Percentiles rank a stretch among this genome's conserved stretches.
Conservation (phyloP, 2,797 vertebrate genomes). For the Anableps anableps region DNA sequence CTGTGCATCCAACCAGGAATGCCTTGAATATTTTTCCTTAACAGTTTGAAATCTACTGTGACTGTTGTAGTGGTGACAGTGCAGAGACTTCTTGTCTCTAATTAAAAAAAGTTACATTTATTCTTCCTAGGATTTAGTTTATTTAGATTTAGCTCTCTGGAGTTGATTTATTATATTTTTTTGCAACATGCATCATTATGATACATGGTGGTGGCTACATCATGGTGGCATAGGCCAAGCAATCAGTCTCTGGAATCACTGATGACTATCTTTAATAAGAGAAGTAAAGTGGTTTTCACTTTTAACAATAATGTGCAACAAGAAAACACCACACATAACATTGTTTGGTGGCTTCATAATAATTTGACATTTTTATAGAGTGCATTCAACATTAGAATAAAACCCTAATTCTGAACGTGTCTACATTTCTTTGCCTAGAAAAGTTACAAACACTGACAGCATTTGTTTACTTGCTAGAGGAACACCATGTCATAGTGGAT, state of each 20-base stretch:
- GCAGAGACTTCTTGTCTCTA: background rate
- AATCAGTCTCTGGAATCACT: background rate
- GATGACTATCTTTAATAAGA: background rate
- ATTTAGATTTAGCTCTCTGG: background rate
- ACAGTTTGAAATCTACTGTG: background rate
- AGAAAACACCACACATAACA: background rate
- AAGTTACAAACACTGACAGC: background rate
- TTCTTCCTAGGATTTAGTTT: background rate
- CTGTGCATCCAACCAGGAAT: slow-evolving; percentile 12
- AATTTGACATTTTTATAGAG: background rate
- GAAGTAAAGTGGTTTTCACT: background rate
- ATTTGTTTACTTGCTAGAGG: background rate
- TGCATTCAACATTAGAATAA: background rate
- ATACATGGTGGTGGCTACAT: background rate
- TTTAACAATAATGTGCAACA: background rate
- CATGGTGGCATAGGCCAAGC: background rate
- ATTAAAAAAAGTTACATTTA: no score
- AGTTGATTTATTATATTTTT: background rate
- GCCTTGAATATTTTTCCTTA: slow-evolving; percentile 6
- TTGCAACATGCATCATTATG: background rate
- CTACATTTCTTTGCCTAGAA: background rate
- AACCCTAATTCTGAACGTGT: background rate
- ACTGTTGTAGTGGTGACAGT: background rate
- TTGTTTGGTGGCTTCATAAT: background rate
- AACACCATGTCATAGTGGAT: background rate